Evolutionary conservation across 2,113 vertebrate species (phyloP).

Genomic region (Neodontobutis hainanensis): DNA sequence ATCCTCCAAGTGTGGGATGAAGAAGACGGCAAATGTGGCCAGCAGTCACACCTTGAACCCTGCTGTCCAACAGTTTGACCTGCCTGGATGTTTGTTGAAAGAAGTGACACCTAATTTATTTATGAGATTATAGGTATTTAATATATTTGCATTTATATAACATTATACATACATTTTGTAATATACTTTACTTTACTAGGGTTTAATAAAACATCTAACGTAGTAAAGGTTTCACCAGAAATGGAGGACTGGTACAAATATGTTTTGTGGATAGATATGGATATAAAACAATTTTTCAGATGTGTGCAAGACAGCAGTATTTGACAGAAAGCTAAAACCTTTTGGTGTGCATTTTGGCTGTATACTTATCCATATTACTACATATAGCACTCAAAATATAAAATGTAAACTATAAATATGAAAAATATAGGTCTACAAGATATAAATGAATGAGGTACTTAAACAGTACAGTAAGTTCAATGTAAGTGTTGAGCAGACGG

Average conservation of each 20-base stretch:
- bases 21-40: conserved; percentile 27
- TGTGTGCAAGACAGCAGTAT: neutral
- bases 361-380: neutral
- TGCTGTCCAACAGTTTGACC: conserved; percentile 18
- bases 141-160: no score
- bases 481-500: no score
- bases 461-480: no score
- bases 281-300: neutral
- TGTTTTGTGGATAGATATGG: neutral
- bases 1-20: conserved; percentile 45
- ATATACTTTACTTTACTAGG: no score
- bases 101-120: conserved; percentile 1
- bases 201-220: no score
- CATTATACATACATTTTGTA: no score
- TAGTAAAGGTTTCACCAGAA: no score
- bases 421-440: no score
- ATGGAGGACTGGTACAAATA: no score
- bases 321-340: conserved; percentile 1
- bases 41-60: conserved; percentile 40
- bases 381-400: no score
- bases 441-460: no score
- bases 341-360: conserved; percentile 1
- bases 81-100: conserved; percentile 26
- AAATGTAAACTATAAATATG: no score
- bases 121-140: conserved; percentile 4